These are phyloP conservation scores for Mormyrus hasselquistii DNA, from an alignment of 2,797 vertebrate genomes.

Conservation along the genomic window DNA sequence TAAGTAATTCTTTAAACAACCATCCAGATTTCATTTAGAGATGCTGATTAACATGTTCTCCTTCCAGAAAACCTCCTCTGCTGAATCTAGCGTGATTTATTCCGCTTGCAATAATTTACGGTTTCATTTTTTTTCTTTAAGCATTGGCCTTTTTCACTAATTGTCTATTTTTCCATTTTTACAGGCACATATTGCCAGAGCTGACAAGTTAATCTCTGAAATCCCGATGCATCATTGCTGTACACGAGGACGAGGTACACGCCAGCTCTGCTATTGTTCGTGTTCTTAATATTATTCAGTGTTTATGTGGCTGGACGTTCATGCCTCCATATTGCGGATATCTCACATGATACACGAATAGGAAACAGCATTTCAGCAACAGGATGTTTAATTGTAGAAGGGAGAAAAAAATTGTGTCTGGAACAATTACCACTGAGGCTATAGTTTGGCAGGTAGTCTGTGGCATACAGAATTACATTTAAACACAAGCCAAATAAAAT, in stretches of 20 bases:
- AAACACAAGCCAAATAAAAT: not conserved
- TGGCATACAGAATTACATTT: not conserved
- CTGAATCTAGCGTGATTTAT: constrained; percentile 30
- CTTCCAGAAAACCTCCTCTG: constrained; percentile 39
- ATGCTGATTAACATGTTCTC: constrained; percentile 31
- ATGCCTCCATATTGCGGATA: not conserved
- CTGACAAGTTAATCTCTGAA: constrained; percentile 49
- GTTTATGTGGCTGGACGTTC: not conserved
- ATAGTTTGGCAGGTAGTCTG: not conserved
- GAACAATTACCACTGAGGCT: not conserved
- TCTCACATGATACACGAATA: not conserved
- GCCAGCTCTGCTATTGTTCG: not conserved
- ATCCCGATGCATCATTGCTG: constrained; percentile 33
- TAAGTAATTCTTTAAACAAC: not conserved
- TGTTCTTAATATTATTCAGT: not conserved
- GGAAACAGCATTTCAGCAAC: not conserved
- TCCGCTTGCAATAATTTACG: constrained; percentile 29
- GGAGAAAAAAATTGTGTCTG: not conserved
- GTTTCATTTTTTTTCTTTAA: constrained; percentile 22
- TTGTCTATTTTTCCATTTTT: constrained; percentile 34
- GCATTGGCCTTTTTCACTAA: not conserved
- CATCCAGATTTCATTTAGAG: constrained; percentile 16
- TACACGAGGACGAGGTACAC: constrained; percentile 30
- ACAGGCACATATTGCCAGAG: constrained; percentile 52
- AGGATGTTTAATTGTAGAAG: not conserved